phyloP scores from a whole-genome alignment of 2,888 invertebrate genomes.

The Netelia fuscicornis region DNA sequence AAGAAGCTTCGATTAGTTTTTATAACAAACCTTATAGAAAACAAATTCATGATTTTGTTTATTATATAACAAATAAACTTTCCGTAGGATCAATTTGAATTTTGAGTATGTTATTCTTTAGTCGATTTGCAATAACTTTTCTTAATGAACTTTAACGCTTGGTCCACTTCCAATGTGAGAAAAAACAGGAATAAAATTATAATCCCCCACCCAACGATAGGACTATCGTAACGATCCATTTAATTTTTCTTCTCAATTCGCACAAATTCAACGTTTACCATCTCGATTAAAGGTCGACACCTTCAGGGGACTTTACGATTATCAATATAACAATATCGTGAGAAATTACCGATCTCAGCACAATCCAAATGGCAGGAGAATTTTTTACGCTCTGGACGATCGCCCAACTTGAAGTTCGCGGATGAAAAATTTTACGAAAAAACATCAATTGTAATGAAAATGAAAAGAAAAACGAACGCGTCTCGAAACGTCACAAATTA shows the following conservation, averaged over 20 bases:
- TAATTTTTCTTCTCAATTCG: constrained; percentile 32
- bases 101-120: too few species aligned
- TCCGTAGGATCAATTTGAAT: too few species aligned
- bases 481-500: constrained; percentile 18
- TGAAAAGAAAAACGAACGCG: background rate
- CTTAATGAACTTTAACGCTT: too few species aligned
- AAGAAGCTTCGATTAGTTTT: too few species aligned
- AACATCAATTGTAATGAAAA: constrained; percentile 9
- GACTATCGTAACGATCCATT: too few species aligned
- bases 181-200: too few species aligned
- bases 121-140: too few species aligned
- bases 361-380: constrained; percentile 84
- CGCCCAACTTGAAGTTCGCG: constrained; percentile 21
- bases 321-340: constrained; percentile 84
- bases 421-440: background rate
- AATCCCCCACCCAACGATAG: too few species aligned
- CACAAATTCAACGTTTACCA: constrained; percentile 51
- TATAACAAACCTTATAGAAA: too few species aligned
- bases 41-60: too few species aligned
- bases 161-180: too few species aligned
- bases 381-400: constrained; percentile 84
- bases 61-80: too few species aligned
- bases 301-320: constrained; percentile 86
- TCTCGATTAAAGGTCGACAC: constrained; percentile 85
- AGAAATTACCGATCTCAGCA: constrained; percentile 87